phyloP scores from a whole-genome alignment of 2,888 invertebrate species.

The Apomyelois bistriatella region DNA sequence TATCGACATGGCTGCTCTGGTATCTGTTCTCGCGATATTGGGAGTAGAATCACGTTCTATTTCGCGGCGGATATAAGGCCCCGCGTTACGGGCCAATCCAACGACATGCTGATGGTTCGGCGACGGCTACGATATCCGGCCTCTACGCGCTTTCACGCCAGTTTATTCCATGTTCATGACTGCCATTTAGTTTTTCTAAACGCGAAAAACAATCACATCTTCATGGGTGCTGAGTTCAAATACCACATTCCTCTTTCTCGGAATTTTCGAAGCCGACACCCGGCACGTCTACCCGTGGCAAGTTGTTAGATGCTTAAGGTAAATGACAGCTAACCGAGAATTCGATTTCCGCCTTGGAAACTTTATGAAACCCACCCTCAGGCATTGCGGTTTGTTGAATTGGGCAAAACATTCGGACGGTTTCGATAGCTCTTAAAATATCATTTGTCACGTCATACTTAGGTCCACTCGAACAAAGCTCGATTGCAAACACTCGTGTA shows the following conservation, averaged over 20 bases:
- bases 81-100: conserved; percentile 57
- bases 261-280: conserved; percentile 28
- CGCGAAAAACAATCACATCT: conserved; percentile 34
- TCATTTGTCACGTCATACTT: conserved; percentile 19
- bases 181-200: conserved; percentile 33
- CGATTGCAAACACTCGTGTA: conserved; percentile 8
- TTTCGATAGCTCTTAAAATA: conserved; percentile 21
- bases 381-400: conserved; percentile 30
- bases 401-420: conserved; percentile 29
- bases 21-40: conserved; percentile 44
- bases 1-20: conserved; percentile 25
- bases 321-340: conserved; percentile 32
- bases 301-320: conserved; percentile 28
- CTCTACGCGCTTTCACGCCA: conserved; percentile 43
- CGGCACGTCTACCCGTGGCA: conserved; percentile 25
- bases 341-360: conserved; percentile 34
- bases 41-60: conserved; percentile 65
- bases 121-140: conserved; percentile 66
- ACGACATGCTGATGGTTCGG: conserved; percentile 59
- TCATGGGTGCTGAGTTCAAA: conserved; percentile 13
- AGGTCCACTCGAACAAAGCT: not conserved
- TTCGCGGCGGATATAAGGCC: conserved; percentile 68
- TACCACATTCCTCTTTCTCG: conserved; percentile 24
- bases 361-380: conserved; percentile 26
- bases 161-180: conserved; percentile 48